These are phyloP conservation scores for Paradoxurus hermaphroditus DNA, from an alignment of 2,113 vertebrate genomes.

Conservation along the genomic window DNA sequence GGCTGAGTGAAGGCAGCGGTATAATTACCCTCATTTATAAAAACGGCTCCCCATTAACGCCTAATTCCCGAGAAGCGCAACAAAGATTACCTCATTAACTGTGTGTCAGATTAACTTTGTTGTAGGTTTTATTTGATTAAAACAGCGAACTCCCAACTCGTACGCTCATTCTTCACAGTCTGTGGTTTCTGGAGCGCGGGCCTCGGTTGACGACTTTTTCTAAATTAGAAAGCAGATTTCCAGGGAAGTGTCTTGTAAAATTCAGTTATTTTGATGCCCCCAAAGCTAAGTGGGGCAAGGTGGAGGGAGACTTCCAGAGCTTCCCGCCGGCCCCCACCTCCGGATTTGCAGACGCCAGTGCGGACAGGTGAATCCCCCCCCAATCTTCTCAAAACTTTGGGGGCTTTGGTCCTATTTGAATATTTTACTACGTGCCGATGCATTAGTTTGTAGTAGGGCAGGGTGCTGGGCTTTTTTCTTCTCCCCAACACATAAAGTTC, in stretches of 20 bases:
- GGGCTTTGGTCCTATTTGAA: neutral
- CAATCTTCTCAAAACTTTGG: neutral
- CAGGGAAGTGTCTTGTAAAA: neutral
- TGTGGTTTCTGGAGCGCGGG: neutral
- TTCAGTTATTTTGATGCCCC: neutral
- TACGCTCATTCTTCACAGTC: neutral
- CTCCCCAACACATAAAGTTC: constrained; percentile 53
- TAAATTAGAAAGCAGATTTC: neutral
- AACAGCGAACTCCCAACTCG: constrained; percentile 1
- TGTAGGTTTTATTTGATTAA: constrained; percentile 58
- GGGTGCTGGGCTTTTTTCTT: neutral
- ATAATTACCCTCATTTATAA: constrained; percentile 70
- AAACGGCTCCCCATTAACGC: constrained; percentile 51
- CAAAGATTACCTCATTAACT: constrained; percentile 66
- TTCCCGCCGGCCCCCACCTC: fast-evolving
- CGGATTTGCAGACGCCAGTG: neutral
- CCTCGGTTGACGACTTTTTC: neutral
- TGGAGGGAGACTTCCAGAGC: neutral
- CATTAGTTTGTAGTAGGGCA: neutral
- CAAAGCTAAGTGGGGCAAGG: neutral
- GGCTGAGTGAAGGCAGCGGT: constrained; percentile 54
- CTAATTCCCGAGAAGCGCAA: constrained; percentile 52
- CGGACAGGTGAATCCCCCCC: neutral
- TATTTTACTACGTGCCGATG: neutral
- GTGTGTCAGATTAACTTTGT: constrained; percentile 56